A percentile compares a stretch with the other conserved stretches of the same genome.
phyloP scores from a whole-genome alignment of 2,113 vertebrate species.

The Oryctolagus cuniculus region mOryCun1.1 NC_091438.1:69398001-69398500 shows the following conservation, averaged over 20 bases:
- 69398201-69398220: neutral
- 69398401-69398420: neutral
- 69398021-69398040: neutral
- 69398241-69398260: neutral
- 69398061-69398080: neutral
- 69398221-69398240: neutral
- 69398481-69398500: neutral
- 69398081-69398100: neutral
- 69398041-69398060: conserved; percentile 15
- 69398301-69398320: neutral
- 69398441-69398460: neutral
- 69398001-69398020: neutral
- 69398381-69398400: neutral
- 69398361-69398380: neutral
- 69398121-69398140: neutral
- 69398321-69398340: conserved; percentile 1
- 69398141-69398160: neutral
- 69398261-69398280: conserved; percentile 17
- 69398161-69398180: neutral
- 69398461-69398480: neutral
- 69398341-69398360: conserved; percentile 17
- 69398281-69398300: neutral
- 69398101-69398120: conserved; percentile 25
- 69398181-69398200: neutral
- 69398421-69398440: neutral